Evolutionary conservation across 2,888 invertebrate species (phyloP), one percentile per base, ranked within the genome.

Genomic region (Andrena dorsata): DNA sequence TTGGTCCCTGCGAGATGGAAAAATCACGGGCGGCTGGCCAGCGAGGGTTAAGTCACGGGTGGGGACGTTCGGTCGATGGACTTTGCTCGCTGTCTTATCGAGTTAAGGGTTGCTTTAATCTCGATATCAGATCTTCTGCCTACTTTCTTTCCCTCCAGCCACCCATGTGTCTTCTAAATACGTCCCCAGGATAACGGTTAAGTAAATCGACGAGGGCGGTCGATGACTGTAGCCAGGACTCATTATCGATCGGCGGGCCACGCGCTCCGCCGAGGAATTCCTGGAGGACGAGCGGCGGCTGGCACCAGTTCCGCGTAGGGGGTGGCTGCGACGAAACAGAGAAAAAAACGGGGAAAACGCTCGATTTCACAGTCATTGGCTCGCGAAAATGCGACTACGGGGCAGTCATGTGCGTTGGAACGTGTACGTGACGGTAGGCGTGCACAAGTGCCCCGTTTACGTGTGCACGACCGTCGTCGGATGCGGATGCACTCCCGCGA

Each of bases 291-390:
- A 41, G 4, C 16, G 41, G 41, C 41, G 30, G 28, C 56, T 35
- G 73, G 65, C 74, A 56, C 66, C 80, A 65, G 82, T 82, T 80
- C 79, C 80, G 82, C 68, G 77, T 51, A 53, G 51, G 71, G 66
- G 75, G 10, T 61, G 66, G 23, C 72, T 47, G 77, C 68, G 82
- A 80, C 78, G 84, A 86, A 75, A 78, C 80, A 7, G 53, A 75
- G 84, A 75, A 72, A 84, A 86, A 86, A 77, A 70, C 68, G 60
- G 74, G 82, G 84, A 89, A 87, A 90, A 87, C 83, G 89, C 77
- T 84, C 88, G 89, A 90, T 90, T 90, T 90, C 85, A 88, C 90
- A 90, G 90, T 83, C 90, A 90, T 87, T 90, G 90, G 86, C 79
- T 90, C 86, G 89, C 80, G 90, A 90, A 86, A 89, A 88, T 81